Conservation (phyloP, 2,797 vertebrate genomes). For the Gymnoscopelus microlampas region DNA sequence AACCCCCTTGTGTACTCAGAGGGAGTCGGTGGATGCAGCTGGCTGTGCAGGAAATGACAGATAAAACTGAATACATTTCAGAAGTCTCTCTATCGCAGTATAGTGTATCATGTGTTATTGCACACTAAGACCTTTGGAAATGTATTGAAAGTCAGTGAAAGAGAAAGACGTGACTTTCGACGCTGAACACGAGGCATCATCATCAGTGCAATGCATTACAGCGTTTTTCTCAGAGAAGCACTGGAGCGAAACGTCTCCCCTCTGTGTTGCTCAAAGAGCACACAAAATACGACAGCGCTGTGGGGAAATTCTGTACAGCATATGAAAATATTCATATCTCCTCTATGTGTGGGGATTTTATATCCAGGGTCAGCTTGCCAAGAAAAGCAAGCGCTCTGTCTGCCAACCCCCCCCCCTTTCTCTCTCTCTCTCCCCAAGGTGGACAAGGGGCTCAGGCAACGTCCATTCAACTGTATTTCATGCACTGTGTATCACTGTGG, state of each 20-base stretch:
- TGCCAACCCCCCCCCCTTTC: background rate
- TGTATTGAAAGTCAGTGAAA: constrained; percentile 63
- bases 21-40: constrained; percentile 42
- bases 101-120: constrained; percentile 54
- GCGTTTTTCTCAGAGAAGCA: constrained; percentile 32
- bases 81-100: constrained; percentile 53
- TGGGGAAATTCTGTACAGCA: too few relatives aligned
- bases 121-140: constrained; percentile 47
- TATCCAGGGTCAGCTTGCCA: constrained; percentile 12
- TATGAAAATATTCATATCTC: background rate
- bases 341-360: background rate
- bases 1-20: constrained; percentile 73
- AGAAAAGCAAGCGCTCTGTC: background rate
- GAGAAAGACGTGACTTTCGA: constrained; percentile 33
- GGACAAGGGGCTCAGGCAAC: constrained; percentile 26
- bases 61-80: constrained; percentile 72
- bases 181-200: constrained; percentile 12
- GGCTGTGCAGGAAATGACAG: constrained; percentile 72
- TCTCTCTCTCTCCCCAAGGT: constrained; percentile 1
- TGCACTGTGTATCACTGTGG: constrained; percentile 58
- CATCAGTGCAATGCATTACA: constrained; percentile 19
- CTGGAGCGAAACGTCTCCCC: constrained; percentile 23
- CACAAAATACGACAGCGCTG: background rate
- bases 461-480: constrained; percentile 37
- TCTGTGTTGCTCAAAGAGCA: constrained; percentile 34